Evolutionary conservation across 2,797 vertebrate species (phyloP).

Genomic region (Hypotaenidia okinawae): DNA sequence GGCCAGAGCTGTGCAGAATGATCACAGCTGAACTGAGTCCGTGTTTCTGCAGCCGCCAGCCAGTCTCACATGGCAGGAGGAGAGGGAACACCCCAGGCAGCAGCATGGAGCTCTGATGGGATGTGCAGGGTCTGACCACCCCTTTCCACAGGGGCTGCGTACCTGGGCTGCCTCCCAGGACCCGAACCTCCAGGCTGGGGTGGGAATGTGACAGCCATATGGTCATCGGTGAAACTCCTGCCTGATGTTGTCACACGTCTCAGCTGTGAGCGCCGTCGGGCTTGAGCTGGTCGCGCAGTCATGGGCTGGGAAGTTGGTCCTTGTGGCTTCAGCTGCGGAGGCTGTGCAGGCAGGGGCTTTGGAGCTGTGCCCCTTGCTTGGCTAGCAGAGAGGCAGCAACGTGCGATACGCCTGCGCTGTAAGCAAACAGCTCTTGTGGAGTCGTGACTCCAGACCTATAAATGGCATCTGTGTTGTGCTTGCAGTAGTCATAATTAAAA

Average conservation of each 20-base stretch:
- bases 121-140: background rate
- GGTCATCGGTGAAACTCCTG: background rate
- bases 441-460: background rate
- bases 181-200: too few relatives aligned
- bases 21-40: fast-evolving
- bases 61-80: background rate
- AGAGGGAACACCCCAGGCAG: background rate
- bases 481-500: background rate
- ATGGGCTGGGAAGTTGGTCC: background rate
- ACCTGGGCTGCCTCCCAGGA: too few relatives aligned
- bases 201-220: background rate
- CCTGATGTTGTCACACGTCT: fast-evolving
- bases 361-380: background rate
- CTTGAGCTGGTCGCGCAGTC: background rate
- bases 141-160: fast-evolving
- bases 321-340: background rate
- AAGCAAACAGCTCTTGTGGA: background rate
- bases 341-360: too few relatives aligned
- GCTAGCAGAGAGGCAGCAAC: background rate
- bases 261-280: background rate
- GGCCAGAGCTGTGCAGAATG: background rate
- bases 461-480: background rate
- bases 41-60: too few relatives aligned
- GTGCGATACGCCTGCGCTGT: background rate
- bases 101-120: background rate